A percentile compares a stretch with the other conserved stretches of the same genome.
Evolutionary conservation across 1,140 invertebrate species (phyloP).

Genomic region (Megathymus violae): DNA sequence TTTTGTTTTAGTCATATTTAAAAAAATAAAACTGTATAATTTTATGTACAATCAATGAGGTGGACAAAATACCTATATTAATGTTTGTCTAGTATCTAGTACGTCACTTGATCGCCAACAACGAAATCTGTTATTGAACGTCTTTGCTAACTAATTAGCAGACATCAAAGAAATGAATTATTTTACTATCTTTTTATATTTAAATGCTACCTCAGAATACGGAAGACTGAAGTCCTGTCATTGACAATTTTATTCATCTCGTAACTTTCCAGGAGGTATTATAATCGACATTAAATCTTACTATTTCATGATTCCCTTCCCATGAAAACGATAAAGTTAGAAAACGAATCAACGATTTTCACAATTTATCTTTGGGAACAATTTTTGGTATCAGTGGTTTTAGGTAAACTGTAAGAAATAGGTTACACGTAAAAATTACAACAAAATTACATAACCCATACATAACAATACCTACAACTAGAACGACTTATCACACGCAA

Average conservation of each 20-base stretch:
- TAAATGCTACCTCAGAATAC: background rate
- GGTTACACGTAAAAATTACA: slow-evolving; percentile 11
- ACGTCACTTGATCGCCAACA: too few relatives aligned
- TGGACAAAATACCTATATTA: too few relatives aligned
- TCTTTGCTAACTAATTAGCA: too few relatives aligned
- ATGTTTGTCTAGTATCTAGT: too few relatives aligned
- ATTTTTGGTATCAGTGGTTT: background rate
- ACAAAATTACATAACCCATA: slow-evolving; percentile 26
- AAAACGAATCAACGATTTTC: slow-evolving; percentile 3
- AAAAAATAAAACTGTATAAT: background rate
- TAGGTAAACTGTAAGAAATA: too few relatives aligned
- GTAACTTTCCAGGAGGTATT: too few relatives aligned
- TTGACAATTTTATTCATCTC: background rate
- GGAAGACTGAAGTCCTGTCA: background rate
- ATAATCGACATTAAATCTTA: too few relatives aligned
- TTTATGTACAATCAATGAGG: background rate
- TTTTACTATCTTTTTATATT: background rate
- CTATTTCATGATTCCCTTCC: too few relatives aligned
- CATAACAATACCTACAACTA: slow-evolving; percentile 17
- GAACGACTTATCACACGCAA: background rate
- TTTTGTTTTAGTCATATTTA: slow-evolving; percentile 10
- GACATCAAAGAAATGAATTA: too few relatives aligned
- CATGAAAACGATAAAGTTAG: too few relatives aligned
- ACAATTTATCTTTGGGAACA: background rate
- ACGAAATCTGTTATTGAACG: too few relatives aligned